These are phyloP conservation scores for Pardosa pseudoannulata DNA, from an alignment of 2,888 invertebrate genomes.

Conservation along the genomic window DNA sequence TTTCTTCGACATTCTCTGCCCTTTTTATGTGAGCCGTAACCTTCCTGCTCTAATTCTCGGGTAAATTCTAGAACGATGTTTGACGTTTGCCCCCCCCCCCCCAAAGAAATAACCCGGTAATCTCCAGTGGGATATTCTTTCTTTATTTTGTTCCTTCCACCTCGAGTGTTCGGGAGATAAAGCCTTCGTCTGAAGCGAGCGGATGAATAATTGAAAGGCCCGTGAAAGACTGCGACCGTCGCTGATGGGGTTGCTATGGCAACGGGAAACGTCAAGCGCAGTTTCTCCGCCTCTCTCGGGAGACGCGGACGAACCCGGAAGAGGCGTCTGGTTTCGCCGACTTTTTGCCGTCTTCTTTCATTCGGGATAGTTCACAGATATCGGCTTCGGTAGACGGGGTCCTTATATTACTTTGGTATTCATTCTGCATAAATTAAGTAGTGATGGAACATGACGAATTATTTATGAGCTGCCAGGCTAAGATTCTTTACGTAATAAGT, in stretches of 20 bases:
- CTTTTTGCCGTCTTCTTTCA: not conserved
- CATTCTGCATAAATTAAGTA: too few species aligned
- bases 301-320: not conserved
- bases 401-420: too few species aligned
- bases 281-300: not conserved
- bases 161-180: not conserved
- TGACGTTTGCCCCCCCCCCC: too few species aligned
- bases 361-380: not conserved
- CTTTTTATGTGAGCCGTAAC: too few species aligned
- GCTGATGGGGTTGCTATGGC: constrained; percentile 35
- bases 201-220: constrained; percentile 1
- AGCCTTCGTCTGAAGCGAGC: not conserved
- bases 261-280: constrained; percentile 21
- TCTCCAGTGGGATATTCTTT: too few species aligned
- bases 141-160: not conserved
- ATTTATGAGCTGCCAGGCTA: too few species aligned
- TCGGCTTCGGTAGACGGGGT: too few species aligned
- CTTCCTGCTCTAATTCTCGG: too few species aligned
- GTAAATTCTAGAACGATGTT: not conserved
- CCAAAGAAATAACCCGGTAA: not conserved
- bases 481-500: too few species aligned
- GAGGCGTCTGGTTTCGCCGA: not conserved
- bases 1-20: too few species aligned
- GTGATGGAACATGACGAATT: too few species aligned
- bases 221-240: constrained; percentile 24